A percentile compares a stretch with the other conserved stretches of the same genome.
Evolutionary conservation across 64 coral and sea anemone genomes (phyloP).

Genomic region (Platygyra sinensis): DNA sequence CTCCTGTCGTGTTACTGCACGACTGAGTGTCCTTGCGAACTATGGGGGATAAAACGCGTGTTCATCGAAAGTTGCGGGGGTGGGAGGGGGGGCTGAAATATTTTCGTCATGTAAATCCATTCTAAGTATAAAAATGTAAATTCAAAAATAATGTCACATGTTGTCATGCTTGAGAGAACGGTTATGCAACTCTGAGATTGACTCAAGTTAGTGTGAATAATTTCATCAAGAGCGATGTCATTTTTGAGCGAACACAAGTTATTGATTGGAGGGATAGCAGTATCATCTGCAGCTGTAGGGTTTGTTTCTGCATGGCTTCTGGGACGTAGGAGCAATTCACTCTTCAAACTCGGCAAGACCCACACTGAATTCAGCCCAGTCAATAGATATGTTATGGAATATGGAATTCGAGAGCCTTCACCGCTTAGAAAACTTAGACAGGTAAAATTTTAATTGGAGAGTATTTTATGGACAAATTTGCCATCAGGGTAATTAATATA

Average conservation of each 20-base stretch:
- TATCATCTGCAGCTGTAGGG: slow-evolving; percentile 21
- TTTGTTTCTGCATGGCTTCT: background rate
- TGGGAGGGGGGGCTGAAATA: no score
- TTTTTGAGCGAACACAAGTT: slow-evolving; percentile 34
- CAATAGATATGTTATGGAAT: background rate
- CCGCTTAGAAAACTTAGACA: slow-evolving; percentile 25
- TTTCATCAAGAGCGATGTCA: slow-evolving; percentile 10
- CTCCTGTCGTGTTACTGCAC: no score
- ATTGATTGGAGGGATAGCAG: slow-evolving; percentile 4
- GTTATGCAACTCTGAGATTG: background rate
- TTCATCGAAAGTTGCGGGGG: no score
- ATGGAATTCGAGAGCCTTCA: slow-evolving; percentile 35
- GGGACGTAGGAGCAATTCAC: no score
- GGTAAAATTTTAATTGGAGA: background rate
- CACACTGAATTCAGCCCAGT: background rate
- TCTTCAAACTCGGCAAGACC: background rate
- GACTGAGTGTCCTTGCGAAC: no score
- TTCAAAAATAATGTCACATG: no score
- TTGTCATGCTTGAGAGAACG: no score
- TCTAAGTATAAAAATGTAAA: no score
- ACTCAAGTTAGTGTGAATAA: background rate
- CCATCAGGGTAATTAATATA: background rate
- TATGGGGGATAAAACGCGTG: no score
- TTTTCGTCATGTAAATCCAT: no score
- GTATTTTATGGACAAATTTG: background rate